Evolutionary conservation across 2,888 invertebrate species (phyloP).

Genomic region (Zygogramma bicolorata): DNA sequence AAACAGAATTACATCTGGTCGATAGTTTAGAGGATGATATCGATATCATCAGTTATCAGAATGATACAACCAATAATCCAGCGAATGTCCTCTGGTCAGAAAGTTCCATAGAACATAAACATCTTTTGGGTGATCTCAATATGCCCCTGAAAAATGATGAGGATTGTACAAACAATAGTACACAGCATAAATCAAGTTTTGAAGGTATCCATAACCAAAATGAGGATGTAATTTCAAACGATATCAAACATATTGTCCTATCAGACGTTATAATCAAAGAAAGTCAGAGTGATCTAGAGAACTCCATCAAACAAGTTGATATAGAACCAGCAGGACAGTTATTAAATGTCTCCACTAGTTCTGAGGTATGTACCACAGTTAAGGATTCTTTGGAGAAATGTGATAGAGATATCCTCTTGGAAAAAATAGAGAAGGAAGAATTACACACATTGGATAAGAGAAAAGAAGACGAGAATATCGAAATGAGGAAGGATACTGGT

Average conservation of each 20-base stretch:
- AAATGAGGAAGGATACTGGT: not conserved
- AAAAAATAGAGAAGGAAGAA: too few relatives aligned
- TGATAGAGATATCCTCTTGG: too few relatives aligned
- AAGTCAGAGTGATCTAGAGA: too few relatives aligned
- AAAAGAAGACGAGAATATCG: not conserved
- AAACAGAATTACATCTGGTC: not conserved
- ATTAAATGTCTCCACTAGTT: too few relatives aligned
- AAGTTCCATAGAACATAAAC: not conserved
- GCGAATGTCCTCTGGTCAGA: not conserved
- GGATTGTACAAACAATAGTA: too few relatives aligned
- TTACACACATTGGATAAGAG: not conserved
- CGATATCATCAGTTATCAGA: not conserved
- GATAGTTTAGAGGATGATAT: constrained; percentile 12
- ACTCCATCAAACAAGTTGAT: too few relatives aligned
- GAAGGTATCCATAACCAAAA: not conserved
- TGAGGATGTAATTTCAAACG: too few relatives aligned
- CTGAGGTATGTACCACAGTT: not conserved
- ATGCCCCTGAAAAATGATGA: not conserved
- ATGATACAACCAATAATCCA: not conserved
- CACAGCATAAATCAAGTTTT: not conserved
- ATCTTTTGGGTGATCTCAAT: not conserved
- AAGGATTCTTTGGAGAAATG: too few relatives aligned
- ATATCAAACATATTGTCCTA: too few relatives aligned
- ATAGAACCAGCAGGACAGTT: too few relatives aligned
- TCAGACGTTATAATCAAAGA: too few relatives aligned